Conservation (phyloP, 2,888 invertebrate species). For the Marasmarcha lunaedactyla region DNA sequence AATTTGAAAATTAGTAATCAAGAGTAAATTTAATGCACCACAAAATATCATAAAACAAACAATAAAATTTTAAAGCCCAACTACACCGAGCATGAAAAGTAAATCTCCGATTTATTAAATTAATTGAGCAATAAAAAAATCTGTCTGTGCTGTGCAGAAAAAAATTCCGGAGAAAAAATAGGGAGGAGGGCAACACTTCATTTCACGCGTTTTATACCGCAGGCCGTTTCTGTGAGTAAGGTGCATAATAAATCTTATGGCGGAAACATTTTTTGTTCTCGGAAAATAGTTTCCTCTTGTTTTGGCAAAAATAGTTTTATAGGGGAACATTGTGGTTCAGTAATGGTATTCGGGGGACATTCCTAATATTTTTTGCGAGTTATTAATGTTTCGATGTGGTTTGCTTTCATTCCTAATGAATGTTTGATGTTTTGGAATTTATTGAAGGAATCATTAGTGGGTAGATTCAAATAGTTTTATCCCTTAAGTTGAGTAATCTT, state of each 20-base stretch:
- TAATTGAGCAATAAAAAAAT: slow-evolving; percentile 60
- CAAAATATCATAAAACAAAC: not conserved
- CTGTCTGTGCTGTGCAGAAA: slow-evolving; percentile 25
- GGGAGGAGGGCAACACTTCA: slow-evolving; percentile 57
- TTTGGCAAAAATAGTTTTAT: slow-evolving; percentile 39
- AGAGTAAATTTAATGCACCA: too few relatives aligned
- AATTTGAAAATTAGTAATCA: too few relatives aligned
- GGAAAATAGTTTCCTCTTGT: slow-evolving; percentile 65
- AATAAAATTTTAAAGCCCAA: slow-evolving; percentile 27
- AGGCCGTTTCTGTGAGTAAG: slow-evolving; percentile 39
- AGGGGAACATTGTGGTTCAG: slow-evolving; percentile 2
- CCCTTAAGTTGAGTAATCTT: too few relatives aligned
- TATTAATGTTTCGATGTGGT: slow-evolving; percentile 28
- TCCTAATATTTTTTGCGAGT: slow-evolving; percentile 24
- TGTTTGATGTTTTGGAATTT: slow-evolving; percentile 13
- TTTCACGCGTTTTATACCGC: slow-evolving; percentile 63
- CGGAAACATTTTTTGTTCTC: slow-evolving; percentile 64
- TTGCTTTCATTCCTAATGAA: slow-evolving; percentile 13
- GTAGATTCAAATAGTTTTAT: too few relatives aligned
- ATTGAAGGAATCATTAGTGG: slow-evolving; percentile 18
- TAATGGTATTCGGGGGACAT: slow-evolving; percentile 14
- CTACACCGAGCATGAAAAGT: slow-evolving; percentile 26
- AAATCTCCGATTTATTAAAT: slow-evolving; percentile 39
- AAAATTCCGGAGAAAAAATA: slow-evolving; percentile 24
- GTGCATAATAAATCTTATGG: slow-evolving; percentile 53